Base-by-base conservation (phyloP, 2,113 vertebrate species). In the Clarias batrachus region DNA sequence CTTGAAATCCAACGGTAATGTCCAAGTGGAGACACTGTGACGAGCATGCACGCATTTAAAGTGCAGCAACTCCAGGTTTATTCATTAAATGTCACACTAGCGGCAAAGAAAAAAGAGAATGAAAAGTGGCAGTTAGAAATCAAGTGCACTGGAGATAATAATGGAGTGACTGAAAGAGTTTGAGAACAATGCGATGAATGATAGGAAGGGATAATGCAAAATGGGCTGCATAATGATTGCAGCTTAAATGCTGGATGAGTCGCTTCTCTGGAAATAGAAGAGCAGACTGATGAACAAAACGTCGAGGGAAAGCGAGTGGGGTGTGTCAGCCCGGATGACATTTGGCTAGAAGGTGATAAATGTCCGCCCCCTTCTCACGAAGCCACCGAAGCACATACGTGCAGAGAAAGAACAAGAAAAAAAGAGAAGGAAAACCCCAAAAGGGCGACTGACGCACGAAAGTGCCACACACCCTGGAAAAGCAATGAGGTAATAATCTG, bases 271-370 rank as follows among this genome's bases (percentile, higher is more conserved):
- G 66, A 91, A 90, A 91, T 89, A 91, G 91, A 71, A 82, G 52
- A 76, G 63, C 78, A 73, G 85, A 56, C 74, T 27, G 59, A 37
- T 71, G 71, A 85, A 80, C 79, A 57, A 87, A 87, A 82, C 86
- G 82, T 76, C 65, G 86, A 90, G 86, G 25, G 70, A 86, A 88
- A 86, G 76, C 21, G 12, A 59, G 54, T 60, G 88, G 87, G 89
- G 91, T 86, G 90, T 87, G 87, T 87, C 87, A 59, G 76, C 65
- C 65, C 60, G 56, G 85, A 89, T 89, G 88, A 91, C 91, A 91
- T 92, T 92, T 90, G 87, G 89, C 89, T 84, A 85, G 91, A 90
- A 91, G 91, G 89, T 91, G 91, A 92, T 90, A 90, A 92, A 91
- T 91, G 90, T 89, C 88, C 90, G 81, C 88, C 89, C 86, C 83